Percentiles rank a stretch among this genome's conserved stretches.
These are phyloP conservation scores for Cenopis cana DNA, from an alignment of 2,888 invertebrate genomes.

Conservation along the genomic window DNA sequence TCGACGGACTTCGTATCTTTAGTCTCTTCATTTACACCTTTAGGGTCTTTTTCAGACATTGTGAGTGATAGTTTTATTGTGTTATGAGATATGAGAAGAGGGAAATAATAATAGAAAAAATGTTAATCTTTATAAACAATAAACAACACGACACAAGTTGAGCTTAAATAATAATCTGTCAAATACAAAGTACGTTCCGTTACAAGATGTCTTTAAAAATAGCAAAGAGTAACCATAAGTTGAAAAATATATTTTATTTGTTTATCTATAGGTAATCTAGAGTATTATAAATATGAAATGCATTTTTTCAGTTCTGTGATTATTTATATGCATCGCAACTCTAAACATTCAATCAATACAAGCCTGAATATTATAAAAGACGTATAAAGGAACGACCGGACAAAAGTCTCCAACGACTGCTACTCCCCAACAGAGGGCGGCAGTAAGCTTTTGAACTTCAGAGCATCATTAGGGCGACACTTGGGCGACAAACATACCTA, in stretches of 20 bases:
- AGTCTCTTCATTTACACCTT: conserved; percentile 56
- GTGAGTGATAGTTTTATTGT: conserved; percentile 22
- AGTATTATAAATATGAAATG: no score
- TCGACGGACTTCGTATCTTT: conserved; percentile 57
- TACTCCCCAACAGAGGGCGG: conserved; percentile 47
- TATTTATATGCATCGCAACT: no score
- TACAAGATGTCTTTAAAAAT: neutral
- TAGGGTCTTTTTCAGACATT: conserved; percentile 58
- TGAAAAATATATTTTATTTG: no score
- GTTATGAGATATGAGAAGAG: neutral
- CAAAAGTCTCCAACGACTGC: neutral
- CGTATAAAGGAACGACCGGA: conserved; percentile 37
- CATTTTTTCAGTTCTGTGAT: no score
- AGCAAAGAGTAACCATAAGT: no score
- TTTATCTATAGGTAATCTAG: no score
- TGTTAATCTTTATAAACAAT: neutral
- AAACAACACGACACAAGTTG: no score
- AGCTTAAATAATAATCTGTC: no score
- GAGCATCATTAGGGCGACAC: no score
- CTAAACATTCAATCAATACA: no score
- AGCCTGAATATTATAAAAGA: neutral
- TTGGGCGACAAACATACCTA: no score
- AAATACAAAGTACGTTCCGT: conserved; percentile 2
- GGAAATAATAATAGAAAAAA: conserved; percentile 5
- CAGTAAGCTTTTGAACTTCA: conserved; percentile 14